Percentiles rank a stretch among this genome's conserved stretches.
phyloP scores from a whole-genome alignment of 2,888 invertebrate genomes.

The Acheta domesticus region DNA sequence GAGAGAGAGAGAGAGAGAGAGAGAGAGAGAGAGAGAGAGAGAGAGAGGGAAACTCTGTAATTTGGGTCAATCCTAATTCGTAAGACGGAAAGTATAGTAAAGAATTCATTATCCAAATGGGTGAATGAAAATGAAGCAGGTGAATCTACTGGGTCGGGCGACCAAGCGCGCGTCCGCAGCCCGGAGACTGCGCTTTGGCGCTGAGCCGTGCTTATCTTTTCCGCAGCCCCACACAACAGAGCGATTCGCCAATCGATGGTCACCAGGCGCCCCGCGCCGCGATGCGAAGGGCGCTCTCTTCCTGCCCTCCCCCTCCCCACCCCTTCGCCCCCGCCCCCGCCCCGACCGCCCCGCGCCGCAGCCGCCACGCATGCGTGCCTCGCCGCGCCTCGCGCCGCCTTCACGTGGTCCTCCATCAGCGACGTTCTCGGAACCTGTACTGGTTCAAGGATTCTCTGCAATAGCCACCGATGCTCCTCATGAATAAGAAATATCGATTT shows the following conservation, averaged over 20 bases:
- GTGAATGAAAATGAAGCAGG: too few relatives aligned
- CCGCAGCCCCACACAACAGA: not conserved
- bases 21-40: too few relatives aligned
- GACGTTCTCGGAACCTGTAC: not conserved
- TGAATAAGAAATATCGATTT: constrained; percentile 18
- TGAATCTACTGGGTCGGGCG: too few relatives aligned
- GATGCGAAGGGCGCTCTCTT: constrained; percentile 2
- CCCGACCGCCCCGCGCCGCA: not conserved
- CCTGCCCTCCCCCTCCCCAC: not conserved
- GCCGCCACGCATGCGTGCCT: not conserved
- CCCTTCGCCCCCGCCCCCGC: not conserved
- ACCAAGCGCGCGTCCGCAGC: too few relatives aligned
- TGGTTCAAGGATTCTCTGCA: not conserved
- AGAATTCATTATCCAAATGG: too few relatives aligned
- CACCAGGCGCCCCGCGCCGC: not conserved
- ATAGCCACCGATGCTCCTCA: not conserved
- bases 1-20: too few relatives aligned
- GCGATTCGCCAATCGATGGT: not conserved
- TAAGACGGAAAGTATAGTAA: too few relatives aligned
- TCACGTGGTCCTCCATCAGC: not conserved
- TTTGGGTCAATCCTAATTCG: too few relatives aligned
- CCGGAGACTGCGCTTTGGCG: not conserved
- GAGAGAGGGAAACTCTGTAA: too few relatives aligned
- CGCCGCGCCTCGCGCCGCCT: not conserved
- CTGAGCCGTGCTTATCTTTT: not conserved